Conservation (phyloP, 2,888 invertebrate genomes). For the Xestobium rufovillosum region DNA sequence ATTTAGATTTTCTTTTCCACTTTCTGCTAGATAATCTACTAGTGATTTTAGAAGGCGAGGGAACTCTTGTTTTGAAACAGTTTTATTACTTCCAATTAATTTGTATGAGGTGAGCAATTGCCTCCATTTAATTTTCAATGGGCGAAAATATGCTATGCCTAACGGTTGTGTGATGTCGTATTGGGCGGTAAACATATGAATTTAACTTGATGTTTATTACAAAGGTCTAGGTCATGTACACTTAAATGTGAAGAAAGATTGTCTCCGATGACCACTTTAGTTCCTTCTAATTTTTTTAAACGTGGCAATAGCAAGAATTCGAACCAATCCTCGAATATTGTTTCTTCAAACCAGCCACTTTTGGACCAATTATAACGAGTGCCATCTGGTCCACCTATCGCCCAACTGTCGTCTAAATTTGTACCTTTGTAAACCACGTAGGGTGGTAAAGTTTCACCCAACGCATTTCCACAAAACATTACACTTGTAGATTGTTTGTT, state of each 20-base stretch:
- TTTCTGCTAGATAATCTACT: conserved; percentile 11
- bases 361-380: conserved; percentile 31
- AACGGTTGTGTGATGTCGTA: conserved; percentile 23
- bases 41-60: too few species aligned
- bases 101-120: conserved; percentile 12
- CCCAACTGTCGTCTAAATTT: conserved; percentile 32
- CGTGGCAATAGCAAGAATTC: conserved; percentile 23
- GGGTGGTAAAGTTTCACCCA: conserved; percentile 29
- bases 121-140: conserved; percentile 16
- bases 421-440: conserved; percentile 34
- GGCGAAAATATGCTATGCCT: conserved; percentile 24
- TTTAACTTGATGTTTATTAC: conserved; percentile 27
- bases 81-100: too few species aligned
- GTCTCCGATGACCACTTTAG: conserved; percentile 31
- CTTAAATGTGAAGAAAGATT: conserved; percentile 28
- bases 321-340: conserved; percentile 24
- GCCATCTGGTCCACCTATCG: conserved; percentile 31
- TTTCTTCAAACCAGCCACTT: conserved; percentile 26
- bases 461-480: conserved; percentile 34
- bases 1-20: conserved; percentile 12
- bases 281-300: conserved; percentile 23
- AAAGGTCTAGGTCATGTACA: conserved; percentile 27
- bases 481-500: conserved; percentile 27
- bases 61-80: conserved; percentile 12
- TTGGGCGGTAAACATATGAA: conserved; percentile 30